Percentiles rank a stretch among this genome's conserved stretches.
Evolutionary conservation across 1,140 invertebrate genomes (phyloP).

Genomic region (Drosophila ohnishii): DNA sequence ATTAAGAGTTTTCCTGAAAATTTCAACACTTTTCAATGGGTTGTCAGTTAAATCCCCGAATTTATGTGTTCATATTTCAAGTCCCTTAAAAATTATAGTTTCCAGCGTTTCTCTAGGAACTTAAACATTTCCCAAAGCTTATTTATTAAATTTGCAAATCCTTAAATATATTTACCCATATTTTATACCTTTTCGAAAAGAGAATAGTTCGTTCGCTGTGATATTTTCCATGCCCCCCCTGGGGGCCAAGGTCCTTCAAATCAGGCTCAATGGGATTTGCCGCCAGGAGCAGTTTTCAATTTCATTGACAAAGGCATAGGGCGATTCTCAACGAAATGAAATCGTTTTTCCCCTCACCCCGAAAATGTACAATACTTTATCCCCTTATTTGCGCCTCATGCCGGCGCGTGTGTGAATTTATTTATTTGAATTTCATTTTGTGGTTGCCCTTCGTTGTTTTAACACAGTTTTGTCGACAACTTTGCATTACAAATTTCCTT

Average conservation of each 20-base stretch:
- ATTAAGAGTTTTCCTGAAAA: neutral
- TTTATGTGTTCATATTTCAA: neutral
- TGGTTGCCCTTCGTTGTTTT: conserved; percentile 56
- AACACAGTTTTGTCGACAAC: conserved; percentile 63
- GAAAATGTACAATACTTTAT: conserved; percentile 43
- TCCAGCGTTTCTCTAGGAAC: too few species aligned
- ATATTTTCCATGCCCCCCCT: conserved; percentile 2
- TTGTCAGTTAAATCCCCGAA: neutral
- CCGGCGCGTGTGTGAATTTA: conserved; percentile 65
- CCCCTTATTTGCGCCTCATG: conserved; percentile 24
- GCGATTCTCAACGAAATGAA: conserved; percentile 45
- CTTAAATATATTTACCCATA: neutral
- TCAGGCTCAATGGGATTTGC: conserved; percentile 15
- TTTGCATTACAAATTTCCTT: conserved; percentile 75
- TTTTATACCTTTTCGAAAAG: neutral
- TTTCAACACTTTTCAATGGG: too few species aligned
- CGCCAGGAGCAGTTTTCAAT: conserved; percentile 62
- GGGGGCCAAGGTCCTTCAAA: neutral
- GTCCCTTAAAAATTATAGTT: neutral
- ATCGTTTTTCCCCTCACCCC: conserved; percentile 64
- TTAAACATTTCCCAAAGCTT: neutral
- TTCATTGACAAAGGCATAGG: conserved; percentile 50
- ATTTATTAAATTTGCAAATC: neutral
- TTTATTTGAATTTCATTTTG: conserved; percentile 80
- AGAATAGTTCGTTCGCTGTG: neutral